These are phyloP conservation scores for Chiroxiphia lanceolata DNA, from an alignment of 2,797 vertebrate species.

Conservation along the genomic window DNA sequence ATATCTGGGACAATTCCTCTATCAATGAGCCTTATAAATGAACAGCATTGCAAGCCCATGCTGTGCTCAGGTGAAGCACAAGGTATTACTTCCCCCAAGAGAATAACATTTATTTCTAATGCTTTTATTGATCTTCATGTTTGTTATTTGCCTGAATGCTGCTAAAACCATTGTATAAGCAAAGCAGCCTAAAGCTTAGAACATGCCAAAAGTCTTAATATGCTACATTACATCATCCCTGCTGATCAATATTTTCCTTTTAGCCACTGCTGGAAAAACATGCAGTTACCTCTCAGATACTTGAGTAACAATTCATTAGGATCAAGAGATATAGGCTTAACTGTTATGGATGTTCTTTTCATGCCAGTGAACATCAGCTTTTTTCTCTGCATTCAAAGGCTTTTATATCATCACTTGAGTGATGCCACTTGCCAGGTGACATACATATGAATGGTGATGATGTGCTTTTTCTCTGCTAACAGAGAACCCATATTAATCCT, in stretches of 20 bases:
- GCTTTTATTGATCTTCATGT: conserved; percentile 60
- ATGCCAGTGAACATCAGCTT: background rate
- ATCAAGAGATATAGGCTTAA: background rate
- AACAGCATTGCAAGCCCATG: conserved; percentile 43
- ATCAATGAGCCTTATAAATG: conserved; percentile 1
- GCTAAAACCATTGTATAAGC: background rate
- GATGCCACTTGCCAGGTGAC: background rate
- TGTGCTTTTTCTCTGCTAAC: background rate
- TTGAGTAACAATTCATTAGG: background rate
- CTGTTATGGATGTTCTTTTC: background rate
- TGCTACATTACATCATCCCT: background rate
- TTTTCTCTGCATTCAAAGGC: background rate
- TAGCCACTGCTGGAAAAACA: background rate
- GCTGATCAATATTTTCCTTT: conserved; percentile 49
- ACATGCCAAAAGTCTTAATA: background rate
- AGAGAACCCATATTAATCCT: background rate
- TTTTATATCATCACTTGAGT: background rate
- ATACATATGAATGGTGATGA: background rate
- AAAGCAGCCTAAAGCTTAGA: background rate
- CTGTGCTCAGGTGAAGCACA: conserved; percentile 33
- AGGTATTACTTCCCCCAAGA: conserved; percentile 3
- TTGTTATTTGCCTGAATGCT: conserved; percentile 47
- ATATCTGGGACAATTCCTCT: background rate
- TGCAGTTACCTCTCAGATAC: conserved; percentile 13
- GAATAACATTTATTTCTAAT: conserved; percentile 58